phyloP scores from a whole-genome alignment of 2,797 vertebrate genomes.

The Furcifer pardalis region DNA sequence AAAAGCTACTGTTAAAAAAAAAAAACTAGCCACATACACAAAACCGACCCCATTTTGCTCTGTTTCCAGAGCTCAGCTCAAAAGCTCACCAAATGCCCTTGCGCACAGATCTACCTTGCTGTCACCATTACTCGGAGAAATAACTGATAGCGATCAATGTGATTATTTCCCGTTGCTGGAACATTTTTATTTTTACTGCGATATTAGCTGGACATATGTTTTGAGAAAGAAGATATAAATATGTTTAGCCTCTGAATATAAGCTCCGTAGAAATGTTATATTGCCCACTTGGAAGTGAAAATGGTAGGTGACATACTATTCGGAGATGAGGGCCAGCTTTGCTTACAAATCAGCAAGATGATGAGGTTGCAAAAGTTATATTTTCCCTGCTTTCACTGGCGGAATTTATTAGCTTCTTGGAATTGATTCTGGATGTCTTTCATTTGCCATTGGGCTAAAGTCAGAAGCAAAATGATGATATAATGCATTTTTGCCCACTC shows the following conservation, averaged over 20 bases:
- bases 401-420: slow-evolving; percentile 73
- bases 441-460: slow-evolving; percentile 73
- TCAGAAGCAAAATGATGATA: slow-evolving; percentile 67
- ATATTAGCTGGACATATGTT: slow-evolving; percentile 65
- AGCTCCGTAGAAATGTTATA: slow-evolving; percentile 59
- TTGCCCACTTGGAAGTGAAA: slow-evolving; percentile 65
- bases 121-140: neutral
- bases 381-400: slow-evolving; percentile 65
- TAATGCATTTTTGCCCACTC: slow-evolving; percentile 66
- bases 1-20: slow-evolving; percentile 7
- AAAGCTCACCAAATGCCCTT: slow-evolving; percentile 29
- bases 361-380: slow-evolving; percentile 68
- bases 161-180: slow-evolving; percentile 52
- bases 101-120: slow-evolving; percentile 27
- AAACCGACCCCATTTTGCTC: no score
- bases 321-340: slow-evolving; percentile 60
- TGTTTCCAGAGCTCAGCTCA: neutral
- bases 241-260: slow-evolving; percentile 58
- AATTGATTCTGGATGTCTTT: slow-evolving; percentile 77
- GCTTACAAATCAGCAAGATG: slow-evolving; percentile 70
- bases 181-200: slow-evolving; percentile 66
- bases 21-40: no score
- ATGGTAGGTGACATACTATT: slow-evolving; percentile 57
- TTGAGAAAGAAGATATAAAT: slow-evolving; percentile 56
- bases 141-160: slow-evolving; percentile 51